Percentiles rank a stretch among this genome's conserved stretches.
Conservation (phyloP, 2,113 vertebrate genomes). For the Hipposideros armiger region DNA sequence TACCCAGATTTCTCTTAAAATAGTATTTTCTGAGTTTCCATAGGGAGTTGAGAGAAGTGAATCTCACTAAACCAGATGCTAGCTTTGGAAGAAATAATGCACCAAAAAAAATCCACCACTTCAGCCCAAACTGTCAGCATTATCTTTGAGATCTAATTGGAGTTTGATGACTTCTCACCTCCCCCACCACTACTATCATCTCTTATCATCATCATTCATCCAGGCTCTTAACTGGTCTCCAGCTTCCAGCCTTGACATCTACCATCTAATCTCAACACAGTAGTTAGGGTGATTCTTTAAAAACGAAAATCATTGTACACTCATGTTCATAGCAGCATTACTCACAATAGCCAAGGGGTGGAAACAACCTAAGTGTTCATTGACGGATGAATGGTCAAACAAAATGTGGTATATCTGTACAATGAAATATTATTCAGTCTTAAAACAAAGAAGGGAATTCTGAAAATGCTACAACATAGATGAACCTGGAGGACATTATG, state of each 20-base stretch:
- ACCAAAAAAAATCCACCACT: not conserved
- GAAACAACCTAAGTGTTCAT: not conserved
- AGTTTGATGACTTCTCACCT: not conserved
- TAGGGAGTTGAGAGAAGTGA: constrained; percentile 3
- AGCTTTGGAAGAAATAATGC: not conserved
- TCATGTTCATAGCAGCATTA: not conserved
- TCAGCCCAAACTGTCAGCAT: not conserved
- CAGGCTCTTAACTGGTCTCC: not conserved
- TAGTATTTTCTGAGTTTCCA: constrained; percentile 14
- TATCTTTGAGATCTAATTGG: not conserved
- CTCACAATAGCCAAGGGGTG: not conserved
- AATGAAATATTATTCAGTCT: not conserved
- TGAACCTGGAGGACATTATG: not conserved
- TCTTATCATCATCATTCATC: not conserved
- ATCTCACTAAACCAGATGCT: not conserved
- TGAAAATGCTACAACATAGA: not conserved
- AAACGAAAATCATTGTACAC: not conserved
- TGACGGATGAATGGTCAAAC: not conserved
- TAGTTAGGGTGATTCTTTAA: not conserved
- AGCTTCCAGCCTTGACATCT: not conserved
- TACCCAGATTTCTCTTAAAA: not conserved
- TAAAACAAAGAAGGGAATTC: not conserved
- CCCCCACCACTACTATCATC: not conserved
- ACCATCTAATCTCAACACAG: not conserved
- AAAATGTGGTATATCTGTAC: not conserved